phyloP scores from a whole-genome alignment of 2,888 invertebrate genomes.

The Octodonta nipae region DNA sequence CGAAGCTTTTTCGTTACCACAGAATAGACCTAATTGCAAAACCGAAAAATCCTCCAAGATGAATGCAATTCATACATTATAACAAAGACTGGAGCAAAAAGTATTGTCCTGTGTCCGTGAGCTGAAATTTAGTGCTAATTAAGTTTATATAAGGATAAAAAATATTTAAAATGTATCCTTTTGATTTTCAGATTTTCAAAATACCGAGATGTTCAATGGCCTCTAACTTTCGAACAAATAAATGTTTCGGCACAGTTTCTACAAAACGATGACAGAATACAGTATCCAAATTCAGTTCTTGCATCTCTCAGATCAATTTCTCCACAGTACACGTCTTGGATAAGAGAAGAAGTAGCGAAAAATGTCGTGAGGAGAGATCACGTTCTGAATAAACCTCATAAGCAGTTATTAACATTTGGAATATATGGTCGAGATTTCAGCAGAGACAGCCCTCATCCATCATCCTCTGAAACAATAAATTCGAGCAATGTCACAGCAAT shows the following conservation, averaged over 20 bases:
- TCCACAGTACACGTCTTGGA: constrained; percentile 16
- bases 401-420: constrained; percentile 38
- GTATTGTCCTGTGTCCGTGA: too few species aligned
- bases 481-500: too few species aligned
- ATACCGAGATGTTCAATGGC: constrained; percentile 33
- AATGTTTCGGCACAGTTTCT: constrained; percentile 36
- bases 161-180: too few species aligned
- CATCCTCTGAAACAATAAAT: too few species aligned
- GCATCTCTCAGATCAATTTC: constrained; percentile 40
- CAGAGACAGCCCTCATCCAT: constrained; percentile 30
- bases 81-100: too few species aligned
- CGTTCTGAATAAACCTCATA: constrained; percentile 33
- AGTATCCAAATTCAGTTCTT: constrained; percentile 40
- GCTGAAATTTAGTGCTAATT: too few species aligned
- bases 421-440: constrained; percentile 42
- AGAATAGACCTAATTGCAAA: too few species aligned
- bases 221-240: constrained; percentile 38
- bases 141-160: too few species aligned
- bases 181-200: constrained; percentile 37
- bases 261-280: constrained; percentile 30
- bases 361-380: constrained; percentile 15
- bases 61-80: too few species aligned
- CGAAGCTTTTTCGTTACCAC: too few species aligned
- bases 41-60: too few species aligned
- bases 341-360: constrained; percentile 8